Conservation (phyloP, 2,797 vertebrate genomes). For the Streptopelia turtur region DNA sequence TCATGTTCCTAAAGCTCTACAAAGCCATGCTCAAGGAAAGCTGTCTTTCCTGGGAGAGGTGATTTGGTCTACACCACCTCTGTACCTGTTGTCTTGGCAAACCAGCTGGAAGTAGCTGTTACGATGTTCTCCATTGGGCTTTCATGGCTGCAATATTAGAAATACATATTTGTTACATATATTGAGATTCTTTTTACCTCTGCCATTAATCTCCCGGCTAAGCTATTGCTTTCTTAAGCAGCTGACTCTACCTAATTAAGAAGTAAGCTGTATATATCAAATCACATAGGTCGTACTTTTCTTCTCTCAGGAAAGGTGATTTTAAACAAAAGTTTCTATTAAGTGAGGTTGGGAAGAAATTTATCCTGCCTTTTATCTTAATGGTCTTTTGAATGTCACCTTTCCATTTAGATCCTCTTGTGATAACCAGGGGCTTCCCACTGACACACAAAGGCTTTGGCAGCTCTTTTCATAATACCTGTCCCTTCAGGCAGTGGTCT, state of each 20-base stretch:
- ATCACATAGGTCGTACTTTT: not conserved
- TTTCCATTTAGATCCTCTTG: constrained; percentile 46
- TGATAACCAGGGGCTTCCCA: constrained; percentile 44
- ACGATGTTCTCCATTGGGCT: not conserved
- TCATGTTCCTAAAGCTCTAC: not conserved
- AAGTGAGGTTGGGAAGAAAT: constrained; percentile 28
- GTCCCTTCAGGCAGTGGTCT: constrained; percentile 37
- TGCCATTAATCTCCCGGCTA: constrained; percentile 37
- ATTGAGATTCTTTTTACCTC: constrained; percentile 20
- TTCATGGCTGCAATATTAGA: not conserved
- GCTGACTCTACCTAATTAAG: constrained; percentile 22
- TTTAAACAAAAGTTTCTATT: constrained; percentile 41
- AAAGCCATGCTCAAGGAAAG: not conserved
- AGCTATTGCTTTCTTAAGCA: constrained; percentile 32
- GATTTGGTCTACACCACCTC: not conserved
- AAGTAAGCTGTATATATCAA: not conserved
- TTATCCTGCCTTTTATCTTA: constrained; percentile 55
- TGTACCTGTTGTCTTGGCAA: not conserved
- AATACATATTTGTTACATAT: constrained; percentile 10
- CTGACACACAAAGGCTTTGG: constrained; percentile 33
- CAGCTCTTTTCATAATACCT: constrained; percentile 51
- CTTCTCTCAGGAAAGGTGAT: constrained; percentile 28
- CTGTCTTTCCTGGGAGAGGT: not conserved
- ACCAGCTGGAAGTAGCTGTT: not conserved
- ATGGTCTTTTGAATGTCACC: constrained; percentile 60